Percentiles rank a stretch among this genome's conserved stretches.
These are phyloP conservation scores for Perizoma flavofasciatum DNA, from an alignment of 2,888 invertebrate genomes.

Conservation along the genomic window DNA sequence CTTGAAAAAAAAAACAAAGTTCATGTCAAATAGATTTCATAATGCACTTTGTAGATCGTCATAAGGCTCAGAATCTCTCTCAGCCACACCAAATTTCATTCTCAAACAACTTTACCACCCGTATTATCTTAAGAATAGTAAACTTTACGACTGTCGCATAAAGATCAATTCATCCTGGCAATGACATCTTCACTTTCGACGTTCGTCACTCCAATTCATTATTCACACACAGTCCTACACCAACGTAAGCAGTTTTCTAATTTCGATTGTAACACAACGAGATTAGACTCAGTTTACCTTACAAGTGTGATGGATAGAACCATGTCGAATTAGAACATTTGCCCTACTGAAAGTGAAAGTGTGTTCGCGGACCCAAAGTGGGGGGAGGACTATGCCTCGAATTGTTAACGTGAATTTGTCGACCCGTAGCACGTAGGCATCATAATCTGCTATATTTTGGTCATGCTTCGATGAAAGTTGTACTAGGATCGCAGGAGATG, in stretches of 20 bases:
- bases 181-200: conserved; percentile 56
- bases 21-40: conserved; percentile 77
- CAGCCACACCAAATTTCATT: conserved; percentile 52
- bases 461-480: conserved; percentile 53
- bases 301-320: conserved; percentile 28
- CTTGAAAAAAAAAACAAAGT: conserved; percentile 34
- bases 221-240: conserved; percentile 52
- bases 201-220: conserved; percentile 48
- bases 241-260: not conserved
- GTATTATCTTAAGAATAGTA: conserved; percentile 32
- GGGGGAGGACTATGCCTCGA: conserved; percentile 64
- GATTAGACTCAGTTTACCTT: conserved; percentile 38
- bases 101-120: conserved; percentile 44
- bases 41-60: conserved; percentile 71
- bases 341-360: conserved; percentile 84
- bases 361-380: conserved; percentile 51
- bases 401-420: conserved; percentile 75
- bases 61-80: conserved; percentile 80
- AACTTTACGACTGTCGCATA: conserved; percentile 35
- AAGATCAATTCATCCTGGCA: conserved; percentile 33
- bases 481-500: conserved; percentile 32
- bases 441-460: conserved; percentile 53
- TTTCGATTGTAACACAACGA: conserved; percentile 7
- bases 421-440: conserved; percentile 61
- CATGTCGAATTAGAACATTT: conserved; percentile 53